Evolutionary conservation across 1,140 invertebrate genomes (phyloP), one percentile per base, ranked within the genome.

Genomic region (Planococcus citri): DNA sequence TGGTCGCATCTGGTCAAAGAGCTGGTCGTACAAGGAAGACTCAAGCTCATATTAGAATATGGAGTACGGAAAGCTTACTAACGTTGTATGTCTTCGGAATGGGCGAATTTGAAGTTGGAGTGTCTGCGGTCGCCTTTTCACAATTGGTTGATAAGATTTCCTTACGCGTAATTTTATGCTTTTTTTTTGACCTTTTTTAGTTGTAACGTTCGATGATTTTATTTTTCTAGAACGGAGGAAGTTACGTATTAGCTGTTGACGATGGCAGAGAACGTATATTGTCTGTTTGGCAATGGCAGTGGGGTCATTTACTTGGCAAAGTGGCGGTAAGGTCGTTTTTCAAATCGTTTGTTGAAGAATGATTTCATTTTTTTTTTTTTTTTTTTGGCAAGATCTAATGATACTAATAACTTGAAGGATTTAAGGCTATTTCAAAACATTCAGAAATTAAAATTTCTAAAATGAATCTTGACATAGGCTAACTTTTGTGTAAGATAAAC

Each of bases 1-100:
- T 94, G 72, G 89, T 96, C 3, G 94, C 93, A 1, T 93, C 92
- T 0, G 94, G 93, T 2, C 94, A 97, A 79, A 84, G 84, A 73
- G 89, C 88, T 0, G 89, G 89, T 0, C 82, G 88, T 38, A 88
- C 89, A 74, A 82, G 89, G 33, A 88, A 91, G 73, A 89, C 89
- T 27, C 88, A 95, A 80, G 92, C 94, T 0, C 94, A 96, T 76
- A 90, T 97, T 9, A 83, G 94, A 38, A 92, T 97, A 72, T 97
- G 94, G 94, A 92, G 92, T 74, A 91, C 91, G 0, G 90, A 94
- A 75, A 94, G 90, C 21, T 80, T 97, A 69, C 87, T 91, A 75
- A 97, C 94, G 0, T 80, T 96, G 8, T 92, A 94, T 76, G 90
- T 96, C 12, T 92, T 95, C 72, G 90, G 92, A 12, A 91, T 92